Conservation (phyloP, 2,888 invertebrate species). For the Mesochorus sp. region DNA sequence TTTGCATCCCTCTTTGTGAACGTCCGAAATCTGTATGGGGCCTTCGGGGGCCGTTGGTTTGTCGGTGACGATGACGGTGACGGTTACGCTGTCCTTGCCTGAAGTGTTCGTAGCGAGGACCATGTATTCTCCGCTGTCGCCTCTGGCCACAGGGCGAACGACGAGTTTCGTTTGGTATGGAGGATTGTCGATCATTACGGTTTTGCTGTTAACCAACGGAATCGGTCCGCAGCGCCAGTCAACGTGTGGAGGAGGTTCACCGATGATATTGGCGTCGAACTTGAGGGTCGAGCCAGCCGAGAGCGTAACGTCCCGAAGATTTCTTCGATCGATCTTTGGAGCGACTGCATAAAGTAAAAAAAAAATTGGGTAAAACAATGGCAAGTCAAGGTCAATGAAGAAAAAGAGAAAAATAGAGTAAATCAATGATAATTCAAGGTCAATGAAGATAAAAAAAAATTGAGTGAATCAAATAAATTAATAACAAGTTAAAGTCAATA, state of each 20-base stretch:
- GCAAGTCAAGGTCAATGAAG: neutral
- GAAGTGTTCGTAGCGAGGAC: constrained; percentile 94
- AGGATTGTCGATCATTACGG: constrained; percentile 90
- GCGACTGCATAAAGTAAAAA: constrained; percentile 86
- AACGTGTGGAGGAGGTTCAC: constrained; percentile 97
- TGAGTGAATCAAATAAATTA: neutral
- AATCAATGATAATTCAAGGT: no score
- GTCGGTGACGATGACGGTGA: constrained; percentile 92
- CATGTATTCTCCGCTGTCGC: constrained; percentile 93
- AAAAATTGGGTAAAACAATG: neutral
- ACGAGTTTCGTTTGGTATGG: constrained; percentile 95
- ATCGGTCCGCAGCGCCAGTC: constrained; percentile 95
- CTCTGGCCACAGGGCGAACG: constrained; percentile 90
- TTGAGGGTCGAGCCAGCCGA: constrained; percentile 97
- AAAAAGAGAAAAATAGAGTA: neutral
- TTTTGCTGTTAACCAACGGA: constrained; percentile 87
- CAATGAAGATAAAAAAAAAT: no score
- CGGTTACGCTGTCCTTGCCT: constrained; percentile 92
- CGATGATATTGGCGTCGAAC: constrained; percentile 95
- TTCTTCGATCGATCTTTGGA: constrained; percentile 97
- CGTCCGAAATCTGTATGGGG: constrained; percentile 93
- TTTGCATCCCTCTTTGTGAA: constrained; percentile 96
- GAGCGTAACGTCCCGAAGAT: constrained; percentile 93
- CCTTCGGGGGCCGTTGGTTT: constrained; percentile 95
- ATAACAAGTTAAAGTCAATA: neutral